Conservation (phyloP, 1,140 invertebrate genomes). For the Bradynema listronoti region DNA sequence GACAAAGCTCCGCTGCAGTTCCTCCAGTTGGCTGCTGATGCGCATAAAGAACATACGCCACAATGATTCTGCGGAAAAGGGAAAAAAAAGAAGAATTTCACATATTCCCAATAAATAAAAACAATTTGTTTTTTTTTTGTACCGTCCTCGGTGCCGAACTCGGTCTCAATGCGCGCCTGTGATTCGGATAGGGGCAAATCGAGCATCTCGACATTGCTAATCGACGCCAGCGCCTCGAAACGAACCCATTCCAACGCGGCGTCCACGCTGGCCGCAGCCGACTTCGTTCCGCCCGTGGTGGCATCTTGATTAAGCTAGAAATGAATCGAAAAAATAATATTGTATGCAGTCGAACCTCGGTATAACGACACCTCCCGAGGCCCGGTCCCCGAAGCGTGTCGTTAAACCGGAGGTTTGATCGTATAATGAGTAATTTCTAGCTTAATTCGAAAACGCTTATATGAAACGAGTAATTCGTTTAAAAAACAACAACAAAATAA, state of each 20-base stretch:
- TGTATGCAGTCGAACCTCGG: no score
- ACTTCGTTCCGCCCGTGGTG: background rate
- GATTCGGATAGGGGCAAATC: slow-evolving; percentile 54
- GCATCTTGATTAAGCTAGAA: no score
- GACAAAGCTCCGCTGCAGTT: slow-evolving; percentile 36
- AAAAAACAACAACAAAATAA: no score
- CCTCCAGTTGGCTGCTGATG: slow-evolving; percentile 38
- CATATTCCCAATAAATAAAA: slow-evolving; percentile 2
- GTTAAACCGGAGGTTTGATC: no score
- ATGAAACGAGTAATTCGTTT: no score
- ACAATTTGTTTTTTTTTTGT: slow-evolving; percentile 9
- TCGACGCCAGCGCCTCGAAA: slow-evolving; percentile 45
- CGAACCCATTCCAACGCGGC: slow-evolving; percentile 35
- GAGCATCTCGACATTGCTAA: slow-evolving; percentile 55
- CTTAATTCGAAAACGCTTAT: no score
- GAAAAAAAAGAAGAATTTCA: slow-evolving; percentile 5
- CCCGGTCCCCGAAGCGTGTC: no score
- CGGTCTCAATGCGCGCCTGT: slow-evolving; percentile 52
- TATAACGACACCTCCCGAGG: no score
- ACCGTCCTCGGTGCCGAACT: slow-evolving; percentile 48
- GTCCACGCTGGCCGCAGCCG: background rate
- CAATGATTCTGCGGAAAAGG: slow-evolving; percentile 8
- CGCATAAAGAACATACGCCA: slow-evolving; percentile 31
- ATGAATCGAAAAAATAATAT: no score
- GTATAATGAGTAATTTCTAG: no score